phyloP scores from a whole-genome alignment of 2,797 vertebrate species.

The Chaunax sp. region DNA sequence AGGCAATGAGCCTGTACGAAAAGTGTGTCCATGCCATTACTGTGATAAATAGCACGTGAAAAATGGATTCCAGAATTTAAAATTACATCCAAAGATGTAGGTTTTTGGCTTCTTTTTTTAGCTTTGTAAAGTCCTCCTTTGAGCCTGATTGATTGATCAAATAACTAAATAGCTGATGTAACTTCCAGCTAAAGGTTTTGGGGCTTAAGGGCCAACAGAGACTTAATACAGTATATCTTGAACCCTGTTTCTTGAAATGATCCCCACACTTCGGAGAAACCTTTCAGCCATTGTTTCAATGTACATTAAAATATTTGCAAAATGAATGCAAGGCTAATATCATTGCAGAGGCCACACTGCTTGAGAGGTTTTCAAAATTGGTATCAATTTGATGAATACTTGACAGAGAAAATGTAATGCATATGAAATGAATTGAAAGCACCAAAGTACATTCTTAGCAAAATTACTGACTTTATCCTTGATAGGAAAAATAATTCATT shows the following conservation, averaged over 20 bases:
- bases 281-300: constrained; percentile 17
- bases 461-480: constrained; percentile 50
- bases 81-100: too few relatives aligned
- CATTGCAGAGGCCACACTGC: constrained; percentile 40
- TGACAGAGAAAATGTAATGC: constrained; percentile 75
- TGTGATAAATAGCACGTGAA: neutral
- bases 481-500: constrained; percentile 55
- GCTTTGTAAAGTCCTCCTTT: too few relatives aligned
- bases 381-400: constrained; percentile 69
- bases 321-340: constrained; percentile 32
- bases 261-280: neutral
- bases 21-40: neutral
- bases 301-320: constrained; percentile 31
- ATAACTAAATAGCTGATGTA: neutral
- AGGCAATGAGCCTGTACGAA: neutral
- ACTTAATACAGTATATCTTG: neutral
- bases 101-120: too few relatives aligned
- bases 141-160: neutral
- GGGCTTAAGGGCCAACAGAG: neutral
- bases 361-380: constrained; percentile 51
- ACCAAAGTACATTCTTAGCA: constrained; percentile 50
- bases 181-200: neutral
- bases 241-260: neutral
- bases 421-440: constrained; percentile 70
- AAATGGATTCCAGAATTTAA: neutral